phyloP scores from a whole-genome alignment of 1,140 invertebrate genomes.

The Cyclargus thomasi region DNA sequence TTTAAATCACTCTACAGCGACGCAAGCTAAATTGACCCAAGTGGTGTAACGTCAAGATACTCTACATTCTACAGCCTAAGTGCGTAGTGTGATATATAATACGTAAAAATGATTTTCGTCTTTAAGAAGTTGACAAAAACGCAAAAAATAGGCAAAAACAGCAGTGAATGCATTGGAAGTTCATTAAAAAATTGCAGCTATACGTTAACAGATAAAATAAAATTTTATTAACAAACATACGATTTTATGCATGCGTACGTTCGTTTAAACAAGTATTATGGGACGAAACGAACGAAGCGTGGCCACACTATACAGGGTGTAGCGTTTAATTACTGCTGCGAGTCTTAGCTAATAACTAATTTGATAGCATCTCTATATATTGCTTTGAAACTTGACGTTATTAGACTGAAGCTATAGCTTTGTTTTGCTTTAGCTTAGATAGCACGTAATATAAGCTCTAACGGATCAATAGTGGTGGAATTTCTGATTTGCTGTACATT shows the following conservation, averaged over 20 bases:
- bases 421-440: slow-evolving; percentile 5
- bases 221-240: slow-evolving; percentile 12
- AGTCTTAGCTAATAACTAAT: slow-evolving; percentile 59
- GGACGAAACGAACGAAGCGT: slow-evolving; percentile 48
- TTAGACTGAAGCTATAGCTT: neutral
- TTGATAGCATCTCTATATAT: slow-evolving; percentile 48
- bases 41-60: too few relatives aligned
- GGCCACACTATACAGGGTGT: slow-evolving; percentile 39
- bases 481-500: neutral
- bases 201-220: slow-evolving; percentile 15
- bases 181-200: slow-evolving; percentile 6
- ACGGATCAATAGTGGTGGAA: slow-evolving; percentile 11
- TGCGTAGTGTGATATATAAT: too few relatives aligned
- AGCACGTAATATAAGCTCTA: slow-evolving; percentile 8
- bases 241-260: slow-evolving; percentile 9
- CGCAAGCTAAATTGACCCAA: too few relatives aligned
- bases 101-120: too few relatives aligned
- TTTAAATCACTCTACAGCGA: too few relatives aligned
- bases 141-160: too few relatives aligned
- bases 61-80: too few relatives aligned
- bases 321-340: slow-evolving; percentile 58
- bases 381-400: slow-evolving; percentile 31
- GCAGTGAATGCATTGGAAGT: neutral
- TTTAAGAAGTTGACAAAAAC: too few relatives aligned
- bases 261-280: slow-evolving; percentile 16